Percentiles rank a stretch among this genome's conserved stretches.
Conservation (phyloP, 2,888 invertebrate genomes). For the Synergus itoensis region DNA sequence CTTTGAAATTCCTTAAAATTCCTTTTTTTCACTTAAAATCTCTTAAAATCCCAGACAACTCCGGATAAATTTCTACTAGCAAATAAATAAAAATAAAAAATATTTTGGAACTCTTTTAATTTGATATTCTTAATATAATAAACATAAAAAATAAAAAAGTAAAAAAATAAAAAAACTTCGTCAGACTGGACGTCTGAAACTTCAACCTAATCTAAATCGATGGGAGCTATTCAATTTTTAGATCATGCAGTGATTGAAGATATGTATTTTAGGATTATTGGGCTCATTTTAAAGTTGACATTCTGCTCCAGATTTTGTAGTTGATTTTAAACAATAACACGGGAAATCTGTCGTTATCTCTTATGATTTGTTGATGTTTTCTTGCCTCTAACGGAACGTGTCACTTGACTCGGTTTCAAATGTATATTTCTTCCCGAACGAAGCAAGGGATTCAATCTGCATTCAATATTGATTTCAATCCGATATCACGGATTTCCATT, state of each 20-base stretch:
- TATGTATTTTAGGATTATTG: not conserved
- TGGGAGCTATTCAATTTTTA: no score
- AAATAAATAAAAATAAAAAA: no score
- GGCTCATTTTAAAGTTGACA: not conserved
- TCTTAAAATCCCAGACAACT: no score
- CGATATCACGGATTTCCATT: constrained; percentile 72
- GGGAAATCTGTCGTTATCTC: not conserved
- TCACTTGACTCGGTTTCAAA: constrained; percentile 43
- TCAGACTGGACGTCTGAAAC: no score
- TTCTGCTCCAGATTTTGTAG: rapidly evolving
- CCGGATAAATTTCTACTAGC: no score
- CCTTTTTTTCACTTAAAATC: no score
- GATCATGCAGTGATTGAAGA: not conserved
- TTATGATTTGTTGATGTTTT: constrained; percentile 9
- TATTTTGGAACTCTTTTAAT: no score
- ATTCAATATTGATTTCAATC: constrained; percentile 76
- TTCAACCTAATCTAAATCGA: no score
- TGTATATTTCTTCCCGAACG: constrained; percentile 23
- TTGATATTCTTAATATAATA: no score
- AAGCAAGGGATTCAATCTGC: constrained; percentile 70
- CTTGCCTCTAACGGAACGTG: not conserved
- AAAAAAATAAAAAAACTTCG: no score
- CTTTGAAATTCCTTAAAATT: no score
- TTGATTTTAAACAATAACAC: not conserved
- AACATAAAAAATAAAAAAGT: no score